Conservation (phyloP, 2,113 vertebrate genomes). For the Monopterus albus region DNA sequence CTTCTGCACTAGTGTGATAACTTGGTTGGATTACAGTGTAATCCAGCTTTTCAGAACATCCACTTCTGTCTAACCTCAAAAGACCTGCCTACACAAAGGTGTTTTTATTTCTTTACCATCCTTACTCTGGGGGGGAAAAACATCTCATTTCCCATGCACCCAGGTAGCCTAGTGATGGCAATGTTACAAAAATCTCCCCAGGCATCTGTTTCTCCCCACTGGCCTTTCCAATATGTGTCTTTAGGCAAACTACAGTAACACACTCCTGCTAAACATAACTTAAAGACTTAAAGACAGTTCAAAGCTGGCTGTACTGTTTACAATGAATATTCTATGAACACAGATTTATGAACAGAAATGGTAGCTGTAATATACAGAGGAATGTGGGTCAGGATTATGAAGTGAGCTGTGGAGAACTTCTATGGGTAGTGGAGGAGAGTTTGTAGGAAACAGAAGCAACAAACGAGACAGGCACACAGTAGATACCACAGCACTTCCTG, state of each 20-base stretch:
- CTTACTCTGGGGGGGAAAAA: not conserved
- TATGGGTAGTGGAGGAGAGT: slow-evolving; percentile 54
- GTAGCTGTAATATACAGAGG: slow-evolving; percentile 35
- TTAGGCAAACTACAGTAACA: not conserved
- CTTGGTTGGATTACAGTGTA: too few relatives aligned
- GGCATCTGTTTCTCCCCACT: not conserved
- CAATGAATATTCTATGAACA: slow-evolving; percentile 35
- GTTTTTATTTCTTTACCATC: slow-evolving; percentile 18
- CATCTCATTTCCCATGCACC: slow-evolving; percentile 33
- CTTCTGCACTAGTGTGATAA: slow-evolving; percentile 6
- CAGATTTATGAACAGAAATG: slow-evolving; percentile 26
- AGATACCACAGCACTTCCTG: slow-evolving; percentile 34
- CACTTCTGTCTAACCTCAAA: not conserved
- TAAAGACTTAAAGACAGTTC: slow-evolving; percentile 24
- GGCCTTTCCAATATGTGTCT: not conserved
- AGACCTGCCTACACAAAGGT: not conserved
- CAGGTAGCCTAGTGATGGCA: slow-evolving; percentile 43
- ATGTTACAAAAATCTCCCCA: slow-evolving; percentile 25
- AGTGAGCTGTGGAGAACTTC: slow-evolving; percentile 42
- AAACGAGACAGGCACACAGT: slow-evolving; percentile 34
- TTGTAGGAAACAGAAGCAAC: slow-evolving; percentile 27
- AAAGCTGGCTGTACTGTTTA: slow-evolving; percentile 41
- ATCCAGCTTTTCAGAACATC: too few relatives aligned
- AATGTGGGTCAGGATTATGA: slow-evolving; percentile 71
- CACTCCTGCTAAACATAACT: slow-evolving; percentile 19